Evolutionary conservation across 2,888 invertebrate genomes (phyloP).

Genomic region (Lacanobia oleracea): DNA sequence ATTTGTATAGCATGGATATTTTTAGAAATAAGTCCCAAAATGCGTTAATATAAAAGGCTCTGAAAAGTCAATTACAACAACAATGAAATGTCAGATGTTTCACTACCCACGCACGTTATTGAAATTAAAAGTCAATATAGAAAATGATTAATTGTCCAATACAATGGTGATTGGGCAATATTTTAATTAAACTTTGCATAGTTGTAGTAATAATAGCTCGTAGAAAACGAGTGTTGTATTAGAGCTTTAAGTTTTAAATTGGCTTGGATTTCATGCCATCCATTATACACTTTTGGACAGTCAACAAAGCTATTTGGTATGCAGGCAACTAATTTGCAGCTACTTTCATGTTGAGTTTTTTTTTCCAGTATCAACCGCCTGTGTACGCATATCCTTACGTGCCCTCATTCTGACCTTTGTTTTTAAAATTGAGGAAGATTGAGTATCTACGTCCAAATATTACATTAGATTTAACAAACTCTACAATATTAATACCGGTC

Average conservation of each 20-base stretch:
- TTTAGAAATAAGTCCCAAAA: not conserved
- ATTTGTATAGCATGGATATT: too few relatives aligned
- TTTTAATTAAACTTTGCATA: not conserved
- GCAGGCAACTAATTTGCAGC: too few relatives aligned
- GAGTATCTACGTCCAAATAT: too few relatives aligned
- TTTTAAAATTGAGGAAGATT: too few relatives aligned
- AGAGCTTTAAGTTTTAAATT: not conserved
- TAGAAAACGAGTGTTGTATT: not conserved
- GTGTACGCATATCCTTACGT: too few relatives aligned
- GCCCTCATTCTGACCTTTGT: too few relatives aligned
- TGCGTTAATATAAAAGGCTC: not conserved
- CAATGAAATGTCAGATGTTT: constrained; percentile 26
- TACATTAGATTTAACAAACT: too few relatives aligned
- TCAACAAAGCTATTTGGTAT: too few relatives aligned
- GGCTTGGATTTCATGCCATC: not conserved
- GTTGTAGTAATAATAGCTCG: not conserved
- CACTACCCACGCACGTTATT: constrained; percentile 29
- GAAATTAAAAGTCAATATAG: constrained; percentile 30
- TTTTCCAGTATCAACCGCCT: too few relatives aligned
- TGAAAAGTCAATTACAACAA: constrained; percentile 7
- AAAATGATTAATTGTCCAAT: constrained; percentile 27
- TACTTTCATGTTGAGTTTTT: too few relatives aligned
- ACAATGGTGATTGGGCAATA: constrained; percentile 18
- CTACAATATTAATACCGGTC: too few relatives aligned
- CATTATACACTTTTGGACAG: too few relatives aligned